Percentiles rank a stretch among this genome's conserved stretches.
Evolutionary conservation across 2,113 vertebrate species (phyloP).

Genomic region (Coptodon rendalli): DNA sequence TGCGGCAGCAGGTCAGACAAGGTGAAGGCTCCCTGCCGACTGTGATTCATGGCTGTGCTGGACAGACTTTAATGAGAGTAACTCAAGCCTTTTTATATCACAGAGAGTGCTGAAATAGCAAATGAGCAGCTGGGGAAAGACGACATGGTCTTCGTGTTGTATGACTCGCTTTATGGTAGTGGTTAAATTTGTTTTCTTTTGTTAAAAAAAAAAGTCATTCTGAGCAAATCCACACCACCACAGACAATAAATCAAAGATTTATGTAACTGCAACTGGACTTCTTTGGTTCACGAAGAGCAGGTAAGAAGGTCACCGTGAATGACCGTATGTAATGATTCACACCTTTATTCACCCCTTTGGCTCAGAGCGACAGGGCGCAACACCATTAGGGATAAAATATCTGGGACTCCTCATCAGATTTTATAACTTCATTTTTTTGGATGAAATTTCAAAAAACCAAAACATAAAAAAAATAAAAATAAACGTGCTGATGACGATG

Average conservation of each 20-base stretch:
- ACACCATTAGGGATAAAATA: not conserved
- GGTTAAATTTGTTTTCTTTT: not conserved
- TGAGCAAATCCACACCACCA: not conserved
- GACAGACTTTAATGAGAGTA: conserved; percentile 20
- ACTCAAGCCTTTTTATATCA: conserved; percentile 6
- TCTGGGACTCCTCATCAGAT: not conserved
- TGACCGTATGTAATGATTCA: not conserved
- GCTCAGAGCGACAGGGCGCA: not conserved
- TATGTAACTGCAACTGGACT: not conserved
- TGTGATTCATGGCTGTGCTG: conserved; percentile 5
- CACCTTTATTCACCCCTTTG: not conserved
- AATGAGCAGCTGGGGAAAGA: not conserved
- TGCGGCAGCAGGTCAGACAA: not conserved
- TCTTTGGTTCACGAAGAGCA: not conserved
- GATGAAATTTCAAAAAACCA: not conserved
- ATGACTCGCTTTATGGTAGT: not conserved
- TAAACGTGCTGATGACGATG: not conserved
- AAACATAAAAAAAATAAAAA: not conserved
- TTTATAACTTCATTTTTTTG: not conserved
- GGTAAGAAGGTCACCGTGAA: not conserved
- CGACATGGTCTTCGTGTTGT: not conserved
- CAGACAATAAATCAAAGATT: not conserved
- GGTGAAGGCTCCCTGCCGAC: conserved; percentile 21
- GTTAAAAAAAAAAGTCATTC: not conserved
- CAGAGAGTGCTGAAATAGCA: not conserved